Evolutionary conservation across 35 echinoderm and acorn worm genomes (phyloP), one percentile per base, ranked within the genome.

Genomic region (Lytechinus pictus): DNA sequence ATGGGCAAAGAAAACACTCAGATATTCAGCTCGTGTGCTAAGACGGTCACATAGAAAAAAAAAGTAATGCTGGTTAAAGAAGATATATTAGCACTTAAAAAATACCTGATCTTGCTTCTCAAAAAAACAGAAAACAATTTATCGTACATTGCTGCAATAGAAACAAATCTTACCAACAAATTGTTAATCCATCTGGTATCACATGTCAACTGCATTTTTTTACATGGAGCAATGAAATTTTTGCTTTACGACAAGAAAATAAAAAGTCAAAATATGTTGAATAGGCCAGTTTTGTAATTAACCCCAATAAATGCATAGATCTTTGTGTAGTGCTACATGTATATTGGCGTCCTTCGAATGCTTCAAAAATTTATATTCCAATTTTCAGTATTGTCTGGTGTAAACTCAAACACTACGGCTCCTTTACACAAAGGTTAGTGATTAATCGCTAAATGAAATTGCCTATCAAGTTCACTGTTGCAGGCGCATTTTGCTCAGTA

Each of bases 41-140:
- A 90, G 52, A 90, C 52, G 52, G 52, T 12, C 28, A 90, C 29
- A 90, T 14, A 90, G 88, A 13, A 9, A 90, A 90, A 54, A 52
- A 54, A 6, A 27, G 88, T 90, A 90, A 90, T 90, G 88, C 88
- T 90, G 88, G 28, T 54, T 90, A 12, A 54, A 52, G 33, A 44
- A 44, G 52, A 52, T 52, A 90, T 90, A 90, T 90, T 90, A 90
- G 88, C 88, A 90, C 88, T 52, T 90, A 52, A 54, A 90, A 90
- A 90, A 90, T 54, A 90, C 66, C 66, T 79, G 66, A 79, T 79
- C n/a, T 79, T 79, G 66, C 66, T 79, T 16, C 66, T 79, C 52
- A 90, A 21, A 14, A n/a, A 12, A 52, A 54, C 29, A 52, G 11
- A 54, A 52, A 90, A 52, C 28, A 90, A 52, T 9, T 51, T 10